Percentiles rank a stretch among this genome's conserved stretches.
phyloP scores from a whole-genome alignment of 2,888 invertebrate species.

The Pinctada fucata region DNA sequence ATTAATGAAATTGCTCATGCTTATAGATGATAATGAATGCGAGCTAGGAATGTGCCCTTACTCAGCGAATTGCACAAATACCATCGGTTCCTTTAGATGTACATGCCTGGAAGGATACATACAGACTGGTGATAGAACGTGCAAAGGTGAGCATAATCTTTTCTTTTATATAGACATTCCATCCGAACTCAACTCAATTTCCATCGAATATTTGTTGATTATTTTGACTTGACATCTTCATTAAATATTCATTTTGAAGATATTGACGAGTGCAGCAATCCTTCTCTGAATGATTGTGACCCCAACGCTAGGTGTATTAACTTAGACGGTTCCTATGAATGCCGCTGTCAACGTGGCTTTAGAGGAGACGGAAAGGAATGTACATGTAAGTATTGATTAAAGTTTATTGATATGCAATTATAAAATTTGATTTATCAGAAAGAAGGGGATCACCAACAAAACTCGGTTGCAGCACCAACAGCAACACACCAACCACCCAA shows the following conservation, averaged over 20 bases:
- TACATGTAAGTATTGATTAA: constrained; percentile 47
- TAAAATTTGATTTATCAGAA: neutral
- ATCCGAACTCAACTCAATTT: neutral
- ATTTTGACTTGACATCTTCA: neutral
- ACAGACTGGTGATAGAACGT: constrained; percentile 49
- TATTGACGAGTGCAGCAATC: constrained; percentile 89
- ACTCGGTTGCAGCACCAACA: no score
- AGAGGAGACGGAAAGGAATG: constrained; percentile 54
- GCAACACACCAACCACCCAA: no score
- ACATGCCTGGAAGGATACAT: constrained; percentile 65
- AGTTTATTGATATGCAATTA: neutral
- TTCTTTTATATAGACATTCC: no score
- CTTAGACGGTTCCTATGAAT: constrained; percentile 91
- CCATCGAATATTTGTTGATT: neutral
- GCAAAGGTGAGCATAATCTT: constrained; percentile 53
- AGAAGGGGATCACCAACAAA: no score
- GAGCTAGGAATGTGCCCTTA: constrained; percentile 52
- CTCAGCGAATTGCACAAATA: constrained; percentile 64
- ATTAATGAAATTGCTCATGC: no score
- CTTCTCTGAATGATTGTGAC: constrained; percentile 83
- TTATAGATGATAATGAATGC: constrained; percentile 66
- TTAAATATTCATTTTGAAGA: constrained; percentile 80
- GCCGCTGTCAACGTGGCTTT: constrained; percentile 84
- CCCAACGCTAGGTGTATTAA: constrained; percentile 92
- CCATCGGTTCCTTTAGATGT: constrained; percentile 65